Evolutionary conservation across 1,140 invertebrate species (phyloP), one percentile per base, ranked within the genome.

Genomic region (Meloidogyne hapla): DNA sequence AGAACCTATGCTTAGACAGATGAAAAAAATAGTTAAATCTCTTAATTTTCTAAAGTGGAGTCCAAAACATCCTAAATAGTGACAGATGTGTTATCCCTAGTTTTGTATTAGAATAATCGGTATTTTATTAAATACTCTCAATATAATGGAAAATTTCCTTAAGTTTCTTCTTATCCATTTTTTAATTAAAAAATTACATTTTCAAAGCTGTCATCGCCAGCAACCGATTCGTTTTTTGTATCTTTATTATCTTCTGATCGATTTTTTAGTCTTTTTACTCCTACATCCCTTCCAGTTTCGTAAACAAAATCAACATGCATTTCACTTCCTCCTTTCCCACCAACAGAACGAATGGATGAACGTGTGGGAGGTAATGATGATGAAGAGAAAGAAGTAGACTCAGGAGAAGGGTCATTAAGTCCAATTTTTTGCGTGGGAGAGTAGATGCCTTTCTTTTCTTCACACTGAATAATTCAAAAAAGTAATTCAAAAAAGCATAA

Each of bases 251-350:
- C 15, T 75, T 72, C 65, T 18, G 21, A 40, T 21, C 3, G 6
- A 33, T 68, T 40, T 21, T 26, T 68, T 33, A 68, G 25, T 10
- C 5, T 63, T 33, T 40, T 26, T 6, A 61, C 3, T 15, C 13
- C 6, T 56, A 0, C 23, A 12, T 26, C 72, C 56, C n/a, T 21
- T 26, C 45, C 65, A 28, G 38, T 48, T 28, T 56, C 28, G 15
- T 9, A 56, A 33, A 23, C 40, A 40, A 63, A 75, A 26, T 61
- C 73, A 38, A 73, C 71, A 23, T 38, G 71, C 18, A 63, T 61
- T 63, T 56, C 33, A 1, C 13, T 18, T 2, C 18, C 64, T 64
- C 45, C 25, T 2, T 23, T 40, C 21, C 13, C 23, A 25, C 18
- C 1, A 38, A 42, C 15, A 25, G 40, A 48, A 23, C 45, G 8